Base-by-base conservation (phyloP, 2,797 vertebrate species). In the Crenuchus spilurus region DNA sequence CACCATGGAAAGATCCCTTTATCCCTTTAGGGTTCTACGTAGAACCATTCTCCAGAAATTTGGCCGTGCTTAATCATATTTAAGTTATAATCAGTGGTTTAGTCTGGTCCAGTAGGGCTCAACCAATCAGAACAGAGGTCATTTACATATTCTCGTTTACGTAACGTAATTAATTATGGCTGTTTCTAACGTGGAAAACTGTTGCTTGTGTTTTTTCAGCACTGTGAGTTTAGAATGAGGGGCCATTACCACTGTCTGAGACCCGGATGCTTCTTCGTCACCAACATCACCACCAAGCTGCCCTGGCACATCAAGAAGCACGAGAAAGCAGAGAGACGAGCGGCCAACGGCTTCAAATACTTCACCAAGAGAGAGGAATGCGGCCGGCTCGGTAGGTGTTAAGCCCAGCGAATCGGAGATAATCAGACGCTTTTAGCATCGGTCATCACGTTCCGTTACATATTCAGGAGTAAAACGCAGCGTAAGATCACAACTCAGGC, bases 221-320 rank as follows among this genome's bases (percentile, higher is more conserved):
- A 99, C 91, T 99, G 98, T 58, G 98, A 99, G 89, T 99, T 99
- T 91, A 92, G 97, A 76, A 97, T 98, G 96, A 92, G 98, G 8
- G 98, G 98, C 52, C 98, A 99, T 87, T 99, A 99, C 90, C 98
- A 99, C 92, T 99, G 98, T 80, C 93, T 99, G 79, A 94, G 96
- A 54, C 92, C 94, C 0, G 95, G 94, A 92, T 99, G 98, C 92
- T 96, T 81, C 90, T 99, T 99, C 0, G 95, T 98, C 86, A 99
- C 98, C 72, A 99, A 99, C 93, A 99, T 99, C 92, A 99, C 97
- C 88, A 99, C 98, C 89, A 99, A 99, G 86, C 94, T 99, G 82
- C 98, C 98, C 0, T 99, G 98, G 98, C 98, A 99, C 11, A 70
- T 99, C 79, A 99, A 99, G 80, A 99, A 99, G 81, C 98, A 99